These are phyloP conservation scores for Parelbella ahira DNA, from an alignment of 2,888 invertebrate species.

Conservation along the genomic window DNA sequence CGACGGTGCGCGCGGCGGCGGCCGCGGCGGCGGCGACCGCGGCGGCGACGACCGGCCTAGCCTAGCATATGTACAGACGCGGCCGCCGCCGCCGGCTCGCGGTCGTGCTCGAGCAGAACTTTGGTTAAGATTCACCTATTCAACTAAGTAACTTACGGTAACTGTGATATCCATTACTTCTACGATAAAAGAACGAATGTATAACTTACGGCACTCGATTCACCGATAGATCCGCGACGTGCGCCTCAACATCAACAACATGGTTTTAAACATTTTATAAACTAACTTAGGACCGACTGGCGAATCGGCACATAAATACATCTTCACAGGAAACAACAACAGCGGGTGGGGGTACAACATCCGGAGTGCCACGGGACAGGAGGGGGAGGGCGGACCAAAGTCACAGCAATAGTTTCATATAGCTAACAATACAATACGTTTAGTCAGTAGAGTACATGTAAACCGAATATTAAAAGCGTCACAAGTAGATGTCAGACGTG, in stretches of 20 bases:
- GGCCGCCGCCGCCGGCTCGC: conserved; percentile 34
- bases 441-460: conserved; percentile 37
- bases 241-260: conserved; percentile 15
- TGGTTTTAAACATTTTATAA: conserved; percentile 27
- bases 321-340: conserved; percentile 25
- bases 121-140: conserved; percentile 74
- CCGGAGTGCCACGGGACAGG: conserved; percentile 11
- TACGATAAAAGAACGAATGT: conserved; percentile 39
- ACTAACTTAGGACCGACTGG: conserved; percentile 27
- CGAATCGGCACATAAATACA: conserved; percentile 30
- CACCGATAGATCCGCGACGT: conserved; percentile 28
- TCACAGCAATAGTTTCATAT: conserved; percentile 33
- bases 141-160: conserved; percentile 76
- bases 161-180: conserved; percentile 66
- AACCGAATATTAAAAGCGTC: conserved; percentile 41
- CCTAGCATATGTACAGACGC: conserved; percentile 46
- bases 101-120: conserved; percentile 62
- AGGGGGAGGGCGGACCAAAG: conserved; percentile 29
- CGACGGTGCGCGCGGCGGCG: conserved; percentile 34
- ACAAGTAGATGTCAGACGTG: conserved; percentile 35
- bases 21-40: conserved; percentile 28
- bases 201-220: conserved; percentile 32
- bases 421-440: conserved; percentile 32
- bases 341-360: conserved; percentile 16
- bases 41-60: conserved; percentile 38